These are phyloP conservation scores for Cheumatopsyche charites DNA, from an alignment of 1,140 invertebrate genomes.

Conservation along the genomic window DNA sequence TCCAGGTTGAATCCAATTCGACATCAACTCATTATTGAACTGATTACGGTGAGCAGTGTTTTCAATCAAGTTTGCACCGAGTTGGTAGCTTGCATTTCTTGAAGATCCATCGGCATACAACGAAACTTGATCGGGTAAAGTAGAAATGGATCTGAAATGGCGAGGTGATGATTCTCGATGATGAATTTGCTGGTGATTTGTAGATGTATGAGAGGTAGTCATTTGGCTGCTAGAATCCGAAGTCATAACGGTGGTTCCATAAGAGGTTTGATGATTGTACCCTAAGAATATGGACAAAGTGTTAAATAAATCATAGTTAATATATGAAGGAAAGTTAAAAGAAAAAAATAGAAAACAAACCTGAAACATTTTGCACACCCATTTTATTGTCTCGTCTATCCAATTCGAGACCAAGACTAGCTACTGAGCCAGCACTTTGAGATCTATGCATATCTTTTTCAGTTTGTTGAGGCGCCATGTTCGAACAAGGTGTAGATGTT, in stretches of 20 bases:
- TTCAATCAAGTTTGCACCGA: slow-evolving; percentile 28
- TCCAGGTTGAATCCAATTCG: slow-evolving; percentile 19
- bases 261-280: slow-evolving; percentile 39
- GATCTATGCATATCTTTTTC: slow-evolving; percentile 42
- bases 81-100: slow-evolving; percentile 27
- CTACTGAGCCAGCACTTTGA: slow-evolving; percentile 45
- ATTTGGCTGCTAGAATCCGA: slow-evolving; percentile 7
- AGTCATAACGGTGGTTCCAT: background rate
- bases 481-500: slow-evolving; percentile 15
- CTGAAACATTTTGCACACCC: slow-evolving; percentile 45
- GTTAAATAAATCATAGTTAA: background rate
- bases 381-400: slow-evolving; percentile 34
- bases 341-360: slow-evolving; percentile 26
- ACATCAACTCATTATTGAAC: slow-evolving; percentile 9
- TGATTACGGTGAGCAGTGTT: slow-evolving; percentile 27
- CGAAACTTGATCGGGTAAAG: slow-evolving; percentile 10
- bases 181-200: slow-evolving; percentile 6
- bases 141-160: slow-evolving; percentile 41
- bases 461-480: background rate
- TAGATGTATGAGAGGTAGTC: slow-evolving; percentile 1
- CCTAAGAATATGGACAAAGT: slow-evolving; percentile 33
- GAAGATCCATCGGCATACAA: slow-evolving; percentile 12
- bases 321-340: background rate
- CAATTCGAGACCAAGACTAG: slow-evolving; percentile 38
- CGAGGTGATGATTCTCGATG: slow-evolving; percentile 42